Conservation (phyloP, 2,888 invertebrate genomes). For the Chloromyia formosa region DNA sequence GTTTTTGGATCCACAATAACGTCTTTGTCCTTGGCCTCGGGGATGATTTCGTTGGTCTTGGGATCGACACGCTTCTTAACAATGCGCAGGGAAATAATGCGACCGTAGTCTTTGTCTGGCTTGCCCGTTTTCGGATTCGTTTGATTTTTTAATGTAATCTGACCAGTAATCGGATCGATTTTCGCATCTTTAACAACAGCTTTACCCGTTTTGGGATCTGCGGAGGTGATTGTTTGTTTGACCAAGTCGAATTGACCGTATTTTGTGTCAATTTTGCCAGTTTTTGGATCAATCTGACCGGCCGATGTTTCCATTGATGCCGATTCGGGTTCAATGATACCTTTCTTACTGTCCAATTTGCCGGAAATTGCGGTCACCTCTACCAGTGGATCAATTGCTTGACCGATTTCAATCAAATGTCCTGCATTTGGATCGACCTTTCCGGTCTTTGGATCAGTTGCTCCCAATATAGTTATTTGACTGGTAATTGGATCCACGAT, state of each 20-base stretch:
- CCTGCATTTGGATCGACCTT: constrained; percentile 71
- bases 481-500: constrained; percentile 74
- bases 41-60: constrained; percentile 68
- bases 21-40: constrained; percentile 61
- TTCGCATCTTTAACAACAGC: constrained; percentile 73
- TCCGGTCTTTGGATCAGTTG: constrained; percentile 71
- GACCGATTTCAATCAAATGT: constrained; percentile 76
- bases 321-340: constrained; percentile 74
- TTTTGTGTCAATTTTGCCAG: constrained; percentile 75
- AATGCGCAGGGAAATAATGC: constrained; percentile 72
- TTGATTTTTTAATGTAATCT: constrained; percentile 73
- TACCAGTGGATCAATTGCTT: constrained; percentile 72
- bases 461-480: constrained; percentile 68
- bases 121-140: constrained; percentile 79
- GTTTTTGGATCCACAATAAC: constrained; percentile 62
- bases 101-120: constrained; percentile 73
- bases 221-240: constrained; percentile 73
- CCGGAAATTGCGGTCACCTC: constrained; percentile 74
- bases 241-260: constrained; percentile 77
- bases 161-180: constrained; percentile 73
- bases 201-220: constrained; percentile 76
- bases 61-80: constrained; percentile 72
- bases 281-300: constrained; percentile 74
- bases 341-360: constrained; percentile 75
- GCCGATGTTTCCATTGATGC: constrained; percentile 72